Conservation (phyloP, 2,797 vertebrate species). For the Vireo griseus region DNA sequence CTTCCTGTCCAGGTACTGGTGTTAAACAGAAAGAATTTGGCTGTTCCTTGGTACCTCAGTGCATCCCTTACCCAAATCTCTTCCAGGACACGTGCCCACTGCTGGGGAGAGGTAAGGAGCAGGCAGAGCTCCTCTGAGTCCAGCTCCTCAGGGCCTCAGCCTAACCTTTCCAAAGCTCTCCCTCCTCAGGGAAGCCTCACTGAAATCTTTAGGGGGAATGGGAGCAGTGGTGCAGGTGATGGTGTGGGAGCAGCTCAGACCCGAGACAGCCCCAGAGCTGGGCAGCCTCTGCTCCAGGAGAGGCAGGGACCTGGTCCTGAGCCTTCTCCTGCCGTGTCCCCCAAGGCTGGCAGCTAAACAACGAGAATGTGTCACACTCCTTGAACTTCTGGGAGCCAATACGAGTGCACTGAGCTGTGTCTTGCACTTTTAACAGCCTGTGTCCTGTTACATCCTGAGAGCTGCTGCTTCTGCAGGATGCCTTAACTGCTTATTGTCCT, state of each 20-base stretch:
- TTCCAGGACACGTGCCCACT: accelerated
- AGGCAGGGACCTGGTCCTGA: not conserved
- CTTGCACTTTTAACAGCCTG: not conserved
- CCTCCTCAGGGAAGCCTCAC: accelerated
- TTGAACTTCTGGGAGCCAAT: not conserved
- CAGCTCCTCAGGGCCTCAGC: not conserved
- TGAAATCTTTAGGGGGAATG: not conserved
- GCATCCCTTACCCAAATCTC: too few species aligned
- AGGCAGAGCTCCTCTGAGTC: not conserved
- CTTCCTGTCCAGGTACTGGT: accelerated
- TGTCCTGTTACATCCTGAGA: not conserved
- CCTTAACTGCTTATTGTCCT: not conserved
- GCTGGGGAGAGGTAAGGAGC: not conserved
- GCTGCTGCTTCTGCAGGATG: not conserved
- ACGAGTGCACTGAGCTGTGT: not conserved
- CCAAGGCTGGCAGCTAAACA: not conserved
- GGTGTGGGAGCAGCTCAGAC: not conserved
- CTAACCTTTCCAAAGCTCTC: too few species aligned
- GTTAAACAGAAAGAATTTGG: accelerated
- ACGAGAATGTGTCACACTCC: too few species aligned
- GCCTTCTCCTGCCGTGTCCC: not conserved
- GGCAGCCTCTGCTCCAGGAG: not conserved
- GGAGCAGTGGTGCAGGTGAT: not conserved
- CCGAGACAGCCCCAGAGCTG: not conserved
- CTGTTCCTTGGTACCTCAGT: not conserved